Conservation (phyloP, 2,888 invertebrate genomes). For the Ophioninae sp. region DNA sequence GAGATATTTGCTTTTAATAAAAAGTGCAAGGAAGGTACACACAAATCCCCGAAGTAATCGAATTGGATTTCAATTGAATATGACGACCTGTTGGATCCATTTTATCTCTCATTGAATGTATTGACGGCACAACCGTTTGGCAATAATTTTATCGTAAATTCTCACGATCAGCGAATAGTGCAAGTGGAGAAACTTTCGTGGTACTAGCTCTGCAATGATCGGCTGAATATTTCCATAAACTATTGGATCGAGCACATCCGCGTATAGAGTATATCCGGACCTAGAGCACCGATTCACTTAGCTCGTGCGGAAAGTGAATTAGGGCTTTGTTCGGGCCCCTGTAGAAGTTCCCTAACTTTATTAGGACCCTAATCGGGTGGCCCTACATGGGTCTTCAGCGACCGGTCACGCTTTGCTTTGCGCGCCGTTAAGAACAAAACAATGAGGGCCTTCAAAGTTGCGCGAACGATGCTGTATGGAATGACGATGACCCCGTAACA, state of each 20-base stretch:
- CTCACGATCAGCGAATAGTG: conserved; percentile 23
- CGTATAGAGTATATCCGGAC: background rate
- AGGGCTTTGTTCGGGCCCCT: no score
- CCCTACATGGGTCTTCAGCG: no score
- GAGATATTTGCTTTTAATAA: background rate
- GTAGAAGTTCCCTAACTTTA: no score
- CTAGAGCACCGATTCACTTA: background rate
- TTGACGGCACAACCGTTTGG: conserved; percentile 20
- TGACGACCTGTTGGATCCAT: conserved; percentile 1
- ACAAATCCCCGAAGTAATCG: background rate
- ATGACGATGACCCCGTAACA: no score
- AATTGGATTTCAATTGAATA: background rate
- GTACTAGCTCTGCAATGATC: conserved; percentile 1
- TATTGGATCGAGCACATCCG: background rate
- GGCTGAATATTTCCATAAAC: conserved; percentile 18
- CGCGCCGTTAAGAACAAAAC: no score
- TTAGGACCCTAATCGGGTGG: no score
- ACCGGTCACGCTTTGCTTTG: no score
- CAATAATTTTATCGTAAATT: conserved; percentile 37
- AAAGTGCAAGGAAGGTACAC: background rate
- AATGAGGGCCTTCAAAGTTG: no score
- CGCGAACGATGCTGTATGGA: no score
- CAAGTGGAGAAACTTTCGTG: conserved; percentile 25
- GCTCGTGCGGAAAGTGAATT: no score
- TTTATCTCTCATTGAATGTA: conserved; percentile 12